Percentiles rank a stretch among this genome's conserved stretches.
Conservation (phyloP, 2,888 invertebrate genomes). For the Pristionchus arcanus region DNA sequence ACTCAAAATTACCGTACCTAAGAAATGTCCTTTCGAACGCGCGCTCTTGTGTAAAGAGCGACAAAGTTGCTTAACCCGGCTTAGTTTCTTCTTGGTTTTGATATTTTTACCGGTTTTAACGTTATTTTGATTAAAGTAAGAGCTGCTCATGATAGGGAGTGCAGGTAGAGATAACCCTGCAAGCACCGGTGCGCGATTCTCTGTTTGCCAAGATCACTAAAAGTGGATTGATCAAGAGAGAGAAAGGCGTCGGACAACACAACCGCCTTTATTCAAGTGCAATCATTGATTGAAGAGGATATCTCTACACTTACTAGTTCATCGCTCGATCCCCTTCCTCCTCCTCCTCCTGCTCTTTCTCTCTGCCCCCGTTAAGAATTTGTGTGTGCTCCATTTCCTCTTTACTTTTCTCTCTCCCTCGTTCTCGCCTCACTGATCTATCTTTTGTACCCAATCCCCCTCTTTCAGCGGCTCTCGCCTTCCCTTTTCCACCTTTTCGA, state of each 20-base stretch:
- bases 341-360: not conserved
- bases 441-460: slow-evolving; percentile 36
- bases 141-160: slow-evolving; percentile 3
- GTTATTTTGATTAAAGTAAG: slow-evolving; percentile 1
- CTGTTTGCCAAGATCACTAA: slow-evolving; percentile 36
- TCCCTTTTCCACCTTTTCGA: slow-evolving; percentile 12
- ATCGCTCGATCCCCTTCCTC: slow-evolving; percentile 15
- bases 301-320: slow-evolving; percentile 48
- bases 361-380: slow-evolving; percentile 51
- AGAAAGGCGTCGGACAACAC: slow-evolving; percentile 22
- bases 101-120: not conserved
- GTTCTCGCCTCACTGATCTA: slow-evolving; percentile 47
- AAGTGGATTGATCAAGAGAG: slow-evolving; percentile 47
- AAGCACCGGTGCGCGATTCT: slow-evolving; percentile 5
- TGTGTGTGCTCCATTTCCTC: slow-evolving; percentile 50
- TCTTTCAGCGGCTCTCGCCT: not conserved
- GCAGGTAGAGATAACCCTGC: slow-evolving; percentile 34
- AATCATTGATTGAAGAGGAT: slow-evolving; percentile 46
- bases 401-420: slow-evolving; percentile 50
- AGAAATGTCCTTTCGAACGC: not conserved
- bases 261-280: slow-evolving; percentile 50
- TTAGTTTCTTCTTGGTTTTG: not conserved
- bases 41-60: slow-evolving; percentile 20
- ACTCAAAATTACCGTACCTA: slow-evolving; percentile 13
- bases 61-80: not conserved